These are phyloP conservation scores for Podarcis siculus DNA, from an alignment of 2,797 vertebrate genomes.

Conservation along the genomic window DNA sequence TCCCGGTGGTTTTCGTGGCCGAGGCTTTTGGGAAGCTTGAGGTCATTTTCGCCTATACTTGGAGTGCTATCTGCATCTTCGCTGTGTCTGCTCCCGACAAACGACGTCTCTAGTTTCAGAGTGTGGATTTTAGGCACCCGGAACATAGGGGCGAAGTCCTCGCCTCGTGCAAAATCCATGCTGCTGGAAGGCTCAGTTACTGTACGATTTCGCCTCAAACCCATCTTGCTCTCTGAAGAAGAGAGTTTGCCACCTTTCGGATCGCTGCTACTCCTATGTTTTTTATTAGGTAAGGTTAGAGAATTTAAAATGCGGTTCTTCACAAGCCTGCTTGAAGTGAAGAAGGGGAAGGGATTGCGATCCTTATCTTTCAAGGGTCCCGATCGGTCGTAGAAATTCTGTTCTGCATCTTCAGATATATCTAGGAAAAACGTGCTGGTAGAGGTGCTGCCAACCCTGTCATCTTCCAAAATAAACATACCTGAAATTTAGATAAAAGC, in stretches of 20 bases:
- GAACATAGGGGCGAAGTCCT: conserved; percentile 86
- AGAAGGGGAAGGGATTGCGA: conserved; percentile 92
- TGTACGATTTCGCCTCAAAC: conserved; percentile 88
- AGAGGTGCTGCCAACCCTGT: conserved; percentile 86
- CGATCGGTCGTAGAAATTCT: conserved; percentile 85
- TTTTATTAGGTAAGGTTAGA: conserved; percentile 94
- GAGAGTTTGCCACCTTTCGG: conserved; percentile 87
- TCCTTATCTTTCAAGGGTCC: conserved; percentile 92
- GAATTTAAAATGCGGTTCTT: conserved; percentile 94
- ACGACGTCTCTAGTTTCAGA: conserved; percentile 92
- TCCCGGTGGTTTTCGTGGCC: conserved; percentile 83
- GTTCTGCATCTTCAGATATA: conserved; percentile 86
- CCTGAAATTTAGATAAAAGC: conserved; percentile 75
- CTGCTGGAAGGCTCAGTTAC: conserved; percentile 91
- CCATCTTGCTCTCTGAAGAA: conserved; percentile 84
- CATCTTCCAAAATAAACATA: conserved; percentile 96
- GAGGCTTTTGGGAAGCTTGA: conserved; percentile 82
- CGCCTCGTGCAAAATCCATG: conserved; percentile 82
- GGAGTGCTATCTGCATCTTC: conserved; percentile 83
- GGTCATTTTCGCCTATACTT: conserved; percentile 86
- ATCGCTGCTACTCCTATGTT: conserved; percentile 91
- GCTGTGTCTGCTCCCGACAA: conserved; percentile 84
- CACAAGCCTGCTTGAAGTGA: conserved; percentile 91
- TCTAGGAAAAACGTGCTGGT: conserved; percentile 84
- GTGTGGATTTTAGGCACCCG: conserved; percentile 90